Evolutionary conservation across 2,888 invertebrate genomes (phyloP).

Genomic region (Thumatha senex): DNA sequence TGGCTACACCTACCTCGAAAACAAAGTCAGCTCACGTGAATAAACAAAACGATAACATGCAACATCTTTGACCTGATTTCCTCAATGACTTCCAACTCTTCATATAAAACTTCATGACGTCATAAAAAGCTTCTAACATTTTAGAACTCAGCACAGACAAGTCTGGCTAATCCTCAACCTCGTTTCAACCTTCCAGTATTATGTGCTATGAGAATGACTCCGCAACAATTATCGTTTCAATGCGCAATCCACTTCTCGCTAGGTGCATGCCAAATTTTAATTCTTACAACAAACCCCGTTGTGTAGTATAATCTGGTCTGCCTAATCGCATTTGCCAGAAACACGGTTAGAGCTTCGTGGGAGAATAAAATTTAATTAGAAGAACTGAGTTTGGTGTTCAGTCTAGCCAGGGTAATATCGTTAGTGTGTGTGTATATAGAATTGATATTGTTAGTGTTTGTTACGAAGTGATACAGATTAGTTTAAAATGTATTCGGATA

Average conservation of each 20-base stretch:
- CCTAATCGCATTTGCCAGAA: slow-evolving; percentile 21
- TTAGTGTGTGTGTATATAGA: slow-evolving; percentile 24
- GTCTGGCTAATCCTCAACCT: slow-evolving; percentile 22
- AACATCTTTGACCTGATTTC: slow-evolving; percentile 14
- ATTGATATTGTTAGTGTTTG: slow-evolving; percentile 27
- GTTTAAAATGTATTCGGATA: too few species aligned
- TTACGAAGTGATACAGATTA: slow-evolving; percentile 5
- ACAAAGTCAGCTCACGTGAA: too few species aligned
- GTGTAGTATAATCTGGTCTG: slow-evolving; percentile 16
- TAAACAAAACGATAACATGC: too few species aligned
- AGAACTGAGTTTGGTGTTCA: slow-evolving; percentile 25
- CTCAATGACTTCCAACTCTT: slow-evolving; percentile 8
- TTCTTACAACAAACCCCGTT: slow-evolving; percentile 9
- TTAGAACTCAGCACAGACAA: slow-evolving; percentile 14
- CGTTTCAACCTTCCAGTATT: slow-evolving; percentile 5
- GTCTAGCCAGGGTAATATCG: slow-evolving; percentile 24
- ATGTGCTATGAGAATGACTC: slow-evolving; percentile 21
- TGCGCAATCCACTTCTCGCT: slow-evolving; percentile 22
- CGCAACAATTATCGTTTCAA: slow-evolving; percentile 14
- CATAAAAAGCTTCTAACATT: slow-evolving; percentile 17
- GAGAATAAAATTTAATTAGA: slow-evolving; percentile 36
- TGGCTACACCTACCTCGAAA: too few species aligned
- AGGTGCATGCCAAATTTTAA: slow-evolving; percentile 15
- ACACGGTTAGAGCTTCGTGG: slow-evolving; percentile 16
- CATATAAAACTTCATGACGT: slow-evolving; percentile 8